Evolutionary conservation across 2,888 invertebrate species (phyloP), one percentile per base, ranked within the genome.

Genomic region (Syrphus vitripennis): DNA sequence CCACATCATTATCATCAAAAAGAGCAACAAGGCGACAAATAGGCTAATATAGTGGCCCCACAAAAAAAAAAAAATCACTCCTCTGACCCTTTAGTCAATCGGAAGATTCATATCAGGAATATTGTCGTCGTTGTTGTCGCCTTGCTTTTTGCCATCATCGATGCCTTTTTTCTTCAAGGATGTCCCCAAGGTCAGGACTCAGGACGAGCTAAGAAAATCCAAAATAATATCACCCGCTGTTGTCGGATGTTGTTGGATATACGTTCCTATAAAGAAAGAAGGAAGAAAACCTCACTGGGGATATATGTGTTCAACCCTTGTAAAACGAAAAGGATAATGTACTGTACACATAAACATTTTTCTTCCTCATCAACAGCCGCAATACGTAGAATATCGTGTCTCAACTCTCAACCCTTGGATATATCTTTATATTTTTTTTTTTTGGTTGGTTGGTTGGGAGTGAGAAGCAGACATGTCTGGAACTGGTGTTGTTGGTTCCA

Each of bases 311-410:
- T 77, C 76, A 84, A 84, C 84, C 84, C 84, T 84, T 84, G 84
- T 81, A 84, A 45, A 80, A 80, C 45, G 48, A 59, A 80, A 81
- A 76, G 84, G 84, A 84, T 84, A 84, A 84, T 81, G 84, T 84
- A 80, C 84, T 81, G 84, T 84, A 80, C 84, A 84, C 84, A 84
- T 84, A 84, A 84, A 84, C 84, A 84, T 84, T 81, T 81, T 31
- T 65, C 45, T 65, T 65, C 65, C 45, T 65, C 84, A 80, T 84
- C 76, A 76, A 70, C 76, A 80, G 76, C 81, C 72, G 81, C 76
- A 80, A 80, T 80, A 67, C 71, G 67, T 7, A 42, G 14, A 19
- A 45, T 76, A 81, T 72, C 67, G 67, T 77, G n/a, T n/a, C n/a
- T n/a, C n/a, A n/a, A n/a, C n/a, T n/a, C 80, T 55, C 61, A 21